A percentile compares a stretch with the other conserved stretches of the same genome.
Evolutionary conservation across 2,113 vertebrate genomes (phyloP).

Genomic region (Marmota monax): DNA sequence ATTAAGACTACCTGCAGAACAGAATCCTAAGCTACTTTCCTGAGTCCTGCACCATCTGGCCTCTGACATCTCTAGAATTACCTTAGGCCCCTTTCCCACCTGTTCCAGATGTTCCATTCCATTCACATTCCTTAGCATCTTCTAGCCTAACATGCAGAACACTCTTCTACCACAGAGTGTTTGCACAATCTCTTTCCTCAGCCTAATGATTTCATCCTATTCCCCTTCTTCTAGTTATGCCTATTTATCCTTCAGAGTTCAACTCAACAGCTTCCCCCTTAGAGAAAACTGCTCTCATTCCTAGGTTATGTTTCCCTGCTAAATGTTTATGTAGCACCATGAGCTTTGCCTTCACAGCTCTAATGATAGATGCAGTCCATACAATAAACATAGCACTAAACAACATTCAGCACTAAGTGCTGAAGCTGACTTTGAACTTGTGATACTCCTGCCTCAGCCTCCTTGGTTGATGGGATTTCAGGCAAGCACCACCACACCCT

Average conservation of each 20-base stretch:
- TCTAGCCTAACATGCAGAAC: neutral
- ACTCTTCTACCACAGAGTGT: neutral
- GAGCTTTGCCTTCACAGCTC: neutral
- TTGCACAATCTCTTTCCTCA: neutral
- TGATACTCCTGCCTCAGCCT: no score
- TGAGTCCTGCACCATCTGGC: neutral
- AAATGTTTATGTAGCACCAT: neutral
- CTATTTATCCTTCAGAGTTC: neutral
- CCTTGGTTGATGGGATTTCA: no score
- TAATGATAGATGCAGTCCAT: neutral
- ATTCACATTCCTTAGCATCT: no score
- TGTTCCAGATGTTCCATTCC: neutral
- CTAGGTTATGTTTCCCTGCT: neutral
- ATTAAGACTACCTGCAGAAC: neutral
- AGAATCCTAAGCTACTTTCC: neutral
- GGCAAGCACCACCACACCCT: no score
- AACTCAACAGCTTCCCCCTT: neutral
- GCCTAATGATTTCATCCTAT: neutral
- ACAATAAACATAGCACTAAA: neutral
- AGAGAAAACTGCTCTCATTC: neutral
- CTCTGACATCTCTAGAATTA: neutral
- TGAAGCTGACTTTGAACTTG: no score
- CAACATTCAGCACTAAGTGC: no score
- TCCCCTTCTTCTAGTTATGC: neutral
- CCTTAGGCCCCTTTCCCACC: fast-evolving